phyloP scores from a whole-genome alignment of 2,113 vertebrate species.

The Phasianus colchicus region DNA sequence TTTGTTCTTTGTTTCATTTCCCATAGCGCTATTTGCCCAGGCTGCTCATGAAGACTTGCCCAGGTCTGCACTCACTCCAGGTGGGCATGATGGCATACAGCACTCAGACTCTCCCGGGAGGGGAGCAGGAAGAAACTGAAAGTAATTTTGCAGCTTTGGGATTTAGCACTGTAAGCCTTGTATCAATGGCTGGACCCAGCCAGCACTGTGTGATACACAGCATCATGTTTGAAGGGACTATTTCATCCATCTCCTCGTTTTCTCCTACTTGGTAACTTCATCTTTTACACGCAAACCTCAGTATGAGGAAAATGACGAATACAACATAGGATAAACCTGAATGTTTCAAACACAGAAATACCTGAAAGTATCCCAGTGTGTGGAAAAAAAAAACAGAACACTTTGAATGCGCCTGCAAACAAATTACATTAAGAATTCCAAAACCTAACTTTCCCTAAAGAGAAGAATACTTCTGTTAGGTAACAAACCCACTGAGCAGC shows the following conservation, averaged over 20 bases:
- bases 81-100: background rate
- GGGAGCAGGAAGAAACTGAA: background rate
- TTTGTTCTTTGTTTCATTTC: background rate
- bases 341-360: background rate
- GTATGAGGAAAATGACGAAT: background rate
- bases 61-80: background rate
- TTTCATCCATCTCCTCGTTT: background rate
- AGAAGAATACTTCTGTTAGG: background rate
- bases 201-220: background rate
- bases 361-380: background rate
- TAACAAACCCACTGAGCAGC: background rate
- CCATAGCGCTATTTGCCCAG: background rate
- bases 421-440: background rate
- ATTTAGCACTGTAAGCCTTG: background rate
- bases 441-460: background rate
- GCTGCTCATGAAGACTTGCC: background rate
- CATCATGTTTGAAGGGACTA: background rate
- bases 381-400: background rate
- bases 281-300: background rate
- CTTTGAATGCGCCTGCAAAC: background rate
- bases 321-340: background rate
- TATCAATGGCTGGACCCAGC: background rate
- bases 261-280: background rate
- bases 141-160: background rate
- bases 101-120: background rate